A percentile compares a stretch with the other conserved stretches of the same genome.
phyloP scores from a whole-genome alignment of 2,888 invertebrate genomes.

The Mythimna lalbum region DNA sequence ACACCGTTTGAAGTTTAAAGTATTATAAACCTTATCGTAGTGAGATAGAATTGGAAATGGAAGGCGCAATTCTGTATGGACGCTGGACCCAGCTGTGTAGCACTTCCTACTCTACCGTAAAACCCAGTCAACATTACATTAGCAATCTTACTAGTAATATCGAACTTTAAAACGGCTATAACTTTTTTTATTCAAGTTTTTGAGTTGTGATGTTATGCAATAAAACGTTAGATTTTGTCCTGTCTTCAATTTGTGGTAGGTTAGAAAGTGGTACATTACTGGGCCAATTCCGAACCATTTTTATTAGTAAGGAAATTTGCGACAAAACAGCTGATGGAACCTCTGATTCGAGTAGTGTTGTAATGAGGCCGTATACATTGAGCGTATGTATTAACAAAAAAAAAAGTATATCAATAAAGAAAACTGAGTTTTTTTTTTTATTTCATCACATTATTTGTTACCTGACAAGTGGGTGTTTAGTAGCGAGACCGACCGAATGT shows the following conservation, averaged over 20 bases:
- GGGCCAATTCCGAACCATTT: neutral
- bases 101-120: too few relatives aligned
- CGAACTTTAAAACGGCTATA: too few relatives aligned
- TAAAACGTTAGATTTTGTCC: neutral
- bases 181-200: too few relatives aligned
- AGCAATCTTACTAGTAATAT: too few relatives aligned
- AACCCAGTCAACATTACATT: too few relatives aligned
- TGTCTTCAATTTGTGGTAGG: neutral
- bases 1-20: neutral
- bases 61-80: neutral
- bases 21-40: slow-evolving; percentile 7
- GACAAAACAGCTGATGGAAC: neutral
- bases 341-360: slow-evolving; percentile 15
- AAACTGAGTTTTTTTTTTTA: too few relatives aligned
- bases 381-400: slow-evolving; percentile 25
- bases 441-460: slow-evolving; percentile 14
- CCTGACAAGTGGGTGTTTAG: slow-evolving; percentile 3
- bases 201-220: too few relatives aligned
- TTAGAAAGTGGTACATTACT: neutral
- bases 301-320: neutral
- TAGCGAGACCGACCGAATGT: neutral
- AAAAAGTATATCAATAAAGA: neutral
- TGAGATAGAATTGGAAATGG: slow-evolving; percentile 12
- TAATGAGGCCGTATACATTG: slow-evolving; percentile 40
- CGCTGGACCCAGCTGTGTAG: too few relatives aligned